Percentiles rank a stretch among this genome's conserved stretches.
Conservation (phyloP, 2,797 vertebrate species). For the Antrozous pallidus region DNA sequence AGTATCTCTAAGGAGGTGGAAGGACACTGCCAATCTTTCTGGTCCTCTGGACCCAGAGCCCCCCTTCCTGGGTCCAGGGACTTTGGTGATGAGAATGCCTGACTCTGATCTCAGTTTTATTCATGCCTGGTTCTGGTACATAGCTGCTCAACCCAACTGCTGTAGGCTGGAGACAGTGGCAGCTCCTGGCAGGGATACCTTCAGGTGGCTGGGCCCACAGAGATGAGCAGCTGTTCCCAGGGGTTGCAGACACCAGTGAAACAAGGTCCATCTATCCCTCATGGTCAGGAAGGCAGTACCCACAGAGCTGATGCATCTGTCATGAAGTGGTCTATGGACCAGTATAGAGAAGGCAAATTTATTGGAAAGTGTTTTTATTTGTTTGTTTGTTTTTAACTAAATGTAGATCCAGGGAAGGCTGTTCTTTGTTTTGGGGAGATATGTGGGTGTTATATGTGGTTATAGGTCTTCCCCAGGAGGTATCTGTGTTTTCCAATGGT, state of each 20-base stretch:
- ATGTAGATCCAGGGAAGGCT: neutral
- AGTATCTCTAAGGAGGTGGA: neutral
- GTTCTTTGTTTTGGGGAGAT: neutral
- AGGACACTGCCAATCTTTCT: neutral
- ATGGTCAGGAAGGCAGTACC: neutral
- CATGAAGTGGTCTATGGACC: neutral
- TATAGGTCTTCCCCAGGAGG: neutral
- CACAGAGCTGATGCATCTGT: neutral
- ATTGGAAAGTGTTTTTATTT: neutral
- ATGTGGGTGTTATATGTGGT: too few species aligned
- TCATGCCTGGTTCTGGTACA: neutral
- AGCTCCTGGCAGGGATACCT: neutral
- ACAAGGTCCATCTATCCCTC: neutral
- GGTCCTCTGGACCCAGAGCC: neutral
- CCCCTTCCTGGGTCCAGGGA: neutral
- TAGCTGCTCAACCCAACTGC: neutral
- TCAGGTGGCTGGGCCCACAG: neutral
- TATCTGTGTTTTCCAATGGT: too few species aligned
- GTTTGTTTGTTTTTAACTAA: neutral
- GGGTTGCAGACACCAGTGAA: neutral
- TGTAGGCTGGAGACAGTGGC: neutral
- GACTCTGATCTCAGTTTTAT: neutral
- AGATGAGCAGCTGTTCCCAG: neutral
- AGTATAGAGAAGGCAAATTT: neutral
- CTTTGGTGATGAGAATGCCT: neutral